These are phyloP conservation scores for Apis florea DNA, from an alignment of 1,140 invertebrate genomes.

Conservation along the genomic window DNA sequence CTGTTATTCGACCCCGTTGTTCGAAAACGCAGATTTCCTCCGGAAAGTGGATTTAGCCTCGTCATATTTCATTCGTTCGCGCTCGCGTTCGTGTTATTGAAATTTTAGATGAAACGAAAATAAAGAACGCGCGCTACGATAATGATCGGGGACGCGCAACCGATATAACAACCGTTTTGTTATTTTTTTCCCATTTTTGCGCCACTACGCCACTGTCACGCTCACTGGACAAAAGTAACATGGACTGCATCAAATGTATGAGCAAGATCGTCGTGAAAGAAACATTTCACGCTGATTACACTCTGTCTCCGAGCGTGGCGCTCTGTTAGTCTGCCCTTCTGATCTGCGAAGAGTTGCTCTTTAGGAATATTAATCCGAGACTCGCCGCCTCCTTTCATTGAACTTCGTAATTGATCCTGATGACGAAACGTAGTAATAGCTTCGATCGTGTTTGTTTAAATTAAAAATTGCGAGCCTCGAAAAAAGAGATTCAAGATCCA, in stretches of 20 bases:
- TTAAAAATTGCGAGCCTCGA: not conserved
- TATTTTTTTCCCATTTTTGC: no score
- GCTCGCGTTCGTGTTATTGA: not conserved
- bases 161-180: not conserved
- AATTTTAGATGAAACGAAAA: not conserved
- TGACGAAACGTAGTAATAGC: not conserved
- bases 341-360: constrained; percentile 33
- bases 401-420: constrained; percentile 30
- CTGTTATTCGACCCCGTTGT: not conserved
- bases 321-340: constrained; percentile 32
- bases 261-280: constrained; percentile 60
- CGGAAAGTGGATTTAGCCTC: not conserved
- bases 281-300: constrained; percentile 69
- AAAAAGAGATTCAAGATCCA: no score
- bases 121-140: not conserved
- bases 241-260: constrained; percentile 49
- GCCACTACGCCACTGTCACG: constrained; percentile 36
- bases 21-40: not conserved
- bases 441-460: not conserved
- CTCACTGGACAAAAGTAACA: constrained; percentile 29
- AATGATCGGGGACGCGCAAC: not conserved
- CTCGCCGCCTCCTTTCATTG: constrained; percentile 19
- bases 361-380: constrained; percentile 50
- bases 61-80: not conserved
- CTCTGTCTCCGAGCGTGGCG: constrained; percentile 40